A percentile compares a stretch with the other conserved stretches of the same genome.
phyloP scores from a whole-genome alignment of 2,113 vertebrate species.

The Chloebia gouldiae region DNA sequence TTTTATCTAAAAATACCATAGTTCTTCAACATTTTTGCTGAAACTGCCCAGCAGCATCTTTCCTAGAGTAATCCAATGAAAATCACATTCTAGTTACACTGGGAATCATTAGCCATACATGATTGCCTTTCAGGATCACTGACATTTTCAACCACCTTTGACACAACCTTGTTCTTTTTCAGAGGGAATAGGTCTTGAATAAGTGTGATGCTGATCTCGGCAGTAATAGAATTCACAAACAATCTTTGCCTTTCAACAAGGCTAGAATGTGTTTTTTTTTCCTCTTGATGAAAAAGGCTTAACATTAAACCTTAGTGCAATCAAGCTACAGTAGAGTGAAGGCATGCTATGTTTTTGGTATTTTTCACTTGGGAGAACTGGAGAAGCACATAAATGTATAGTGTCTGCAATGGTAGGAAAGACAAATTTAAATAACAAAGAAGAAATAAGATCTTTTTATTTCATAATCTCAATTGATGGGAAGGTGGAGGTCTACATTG shows the following conservation, averaged over 20 bases:
- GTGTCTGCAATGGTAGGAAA: not conserved
- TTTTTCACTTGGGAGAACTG: not conserved
- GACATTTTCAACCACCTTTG: not conserved
- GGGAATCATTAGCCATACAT: not conserved
- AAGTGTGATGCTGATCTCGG: not conserved
- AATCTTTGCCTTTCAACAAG: not conserved
- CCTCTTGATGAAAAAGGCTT: not conserved
- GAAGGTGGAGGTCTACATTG: not conserved
- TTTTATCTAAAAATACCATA: not conserved
- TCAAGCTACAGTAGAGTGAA: not conserved
- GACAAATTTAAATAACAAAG: not conserved
- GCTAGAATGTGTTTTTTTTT: not conserved
- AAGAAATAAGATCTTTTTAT: not conserved
- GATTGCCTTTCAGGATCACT: not conserved
- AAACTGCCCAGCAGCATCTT: not conserved
- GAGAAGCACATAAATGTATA: not conserved
- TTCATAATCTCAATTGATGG: not conserved
- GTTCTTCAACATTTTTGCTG: not conserved
- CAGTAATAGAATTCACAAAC: not conserved
- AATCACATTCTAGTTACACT: not conserved
- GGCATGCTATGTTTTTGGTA: not conserved
- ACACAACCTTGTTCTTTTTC: not conserved
- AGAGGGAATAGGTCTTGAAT: not conserved
- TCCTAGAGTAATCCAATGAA: not conserved
- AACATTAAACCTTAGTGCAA: not conserved